Evolutionary conservation across 2,888 invertebrate species (phyloP).

Genomic region (Pandemis heparana): DNA sequence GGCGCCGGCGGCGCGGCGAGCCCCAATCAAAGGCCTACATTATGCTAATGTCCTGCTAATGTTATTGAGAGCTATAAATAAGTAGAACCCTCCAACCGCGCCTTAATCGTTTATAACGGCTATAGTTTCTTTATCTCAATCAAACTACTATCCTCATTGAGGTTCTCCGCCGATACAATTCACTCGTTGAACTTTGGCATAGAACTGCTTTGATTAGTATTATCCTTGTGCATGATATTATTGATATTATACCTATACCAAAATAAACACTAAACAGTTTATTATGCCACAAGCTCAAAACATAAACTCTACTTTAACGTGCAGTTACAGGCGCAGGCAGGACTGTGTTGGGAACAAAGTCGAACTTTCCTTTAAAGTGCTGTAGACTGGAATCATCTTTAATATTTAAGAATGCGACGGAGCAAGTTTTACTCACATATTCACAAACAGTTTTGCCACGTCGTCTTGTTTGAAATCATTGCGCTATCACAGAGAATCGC

Average conservation of each 20-base stretch:
- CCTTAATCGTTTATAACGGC: slow-evolving; percentile 13
- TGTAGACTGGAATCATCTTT: slow-evolving; percentile 2
- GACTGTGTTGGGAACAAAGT: not conserved
- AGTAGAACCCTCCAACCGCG: not conserved
- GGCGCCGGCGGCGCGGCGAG: slow-evolving; percentile 21
- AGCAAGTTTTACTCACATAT: slow-evolving; percentile 6
- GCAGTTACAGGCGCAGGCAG: too few species aligned
- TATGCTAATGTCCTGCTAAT: slow-evolving; percentile 48
- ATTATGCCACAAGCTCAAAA: not conserved
- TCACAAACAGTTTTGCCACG: not conserved
- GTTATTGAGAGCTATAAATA: slow-evolving; percentile 43
- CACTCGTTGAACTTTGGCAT: not conserved
- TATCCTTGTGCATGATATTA: too few species aligned
- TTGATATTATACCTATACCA: too few species aligned
- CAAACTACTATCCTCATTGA: slow-evolving; percentile 1
- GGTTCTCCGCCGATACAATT: not conserved
- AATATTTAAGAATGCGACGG: not conserved
- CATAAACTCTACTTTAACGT: not conserved
- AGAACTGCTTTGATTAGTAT: not conserved
- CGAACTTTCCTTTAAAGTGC: slow-evolving; percentile 4
- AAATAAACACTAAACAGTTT: not conserved
- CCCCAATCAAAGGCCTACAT: slow-evolving; percentile 41
- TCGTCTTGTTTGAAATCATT: not conserved
- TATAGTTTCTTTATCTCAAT: slow-evolving; percentile 13
- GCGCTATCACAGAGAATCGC: not conserved